These are phyloP conservation scores for Pomatostomus ruficeps DNA, from an alignment of 2,113 vertebrate genomes.

Conservation along the genomic window DNA sequence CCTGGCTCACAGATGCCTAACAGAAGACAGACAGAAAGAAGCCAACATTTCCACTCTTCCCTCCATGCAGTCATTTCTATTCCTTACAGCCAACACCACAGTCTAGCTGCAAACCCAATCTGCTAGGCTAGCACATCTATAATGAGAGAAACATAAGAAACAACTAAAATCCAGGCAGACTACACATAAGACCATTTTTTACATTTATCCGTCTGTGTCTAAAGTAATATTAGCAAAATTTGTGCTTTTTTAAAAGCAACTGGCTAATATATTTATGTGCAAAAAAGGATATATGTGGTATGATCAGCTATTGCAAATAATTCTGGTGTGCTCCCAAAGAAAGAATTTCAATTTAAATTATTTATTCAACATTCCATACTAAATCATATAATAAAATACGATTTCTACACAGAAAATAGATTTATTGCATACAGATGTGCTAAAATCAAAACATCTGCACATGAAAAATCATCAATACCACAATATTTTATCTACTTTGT, in stretches of 20 bases:
- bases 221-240: neutral
- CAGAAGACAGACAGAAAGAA: neutral
- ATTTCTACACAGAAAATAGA: slow-evolving; percentile 62
- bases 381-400: slow-evolving; percentile 72
- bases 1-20: neutral
- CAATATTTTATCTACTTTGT: slow-evolving; percentile 3
- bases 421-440: slow-evolving; percentile 72
- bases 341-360: slow-evolving; percentile 64
- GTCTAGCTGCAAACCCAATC: neutral
- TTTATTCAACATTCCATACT: slow-evolving; percentile 72
- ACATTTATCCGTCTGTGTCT: neutral
- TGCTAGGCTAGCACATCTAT: neutral
- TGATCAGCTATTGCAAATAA: slow-evolving; percentile 22
- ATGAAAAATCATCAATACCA: slow-evolving; percentile 32
- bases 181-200: neutral
- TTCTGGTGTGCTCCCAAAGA: slow-evolving; percentile 53
- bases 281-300: neutral
- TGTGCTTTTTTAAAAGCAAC: neutral
- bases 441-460: slow-evolving; percentile 64
- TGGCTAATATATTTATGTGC: neutral
- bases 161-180: neutral
- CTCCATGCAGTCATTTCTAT: rapidly evolving
- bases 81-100: neutral
- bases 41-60: neutral
- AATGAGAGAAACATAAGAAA: neutral